Evolutionary conservation across 2,888 invertebrate species (phyloP).

Genomic region (Calliopum simillimum): DNA sequence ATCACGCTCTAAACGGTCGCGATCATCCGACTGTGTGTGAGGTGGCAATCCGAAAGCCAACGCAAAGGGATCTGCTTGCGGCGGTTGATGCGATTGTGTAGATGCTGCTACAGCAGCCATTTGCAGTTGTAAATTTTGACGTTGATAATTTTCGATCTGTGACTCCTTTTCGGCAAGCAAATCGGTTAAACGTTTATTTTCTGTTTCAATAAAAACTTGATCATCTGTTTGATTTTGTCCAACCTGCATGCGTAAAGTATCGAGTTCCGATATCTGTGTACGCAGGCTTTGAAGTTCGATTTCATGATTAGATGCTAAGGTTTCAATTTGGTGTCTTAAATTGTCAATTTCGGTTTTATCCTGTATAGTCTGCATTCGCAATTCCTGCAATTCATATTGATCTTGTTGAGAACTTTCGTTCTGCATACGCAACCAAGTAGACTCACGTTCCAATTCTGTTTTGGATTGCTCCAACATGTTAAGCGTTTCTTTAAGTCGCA

Average conservation of each 20-base stretch:
- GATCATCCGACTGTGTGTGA: conserved; percentile 18
- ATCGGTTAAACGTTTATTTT: conserved; percentile 72
- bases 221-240: conserved; percentile 68
- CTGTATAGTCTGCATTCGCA: conserved; percentile 65
- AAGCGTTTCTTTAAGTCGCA: conserved; percentile 58
- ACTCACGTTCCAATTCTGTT: conserved; percentile 59
- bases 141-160: conserved; percentile 67
- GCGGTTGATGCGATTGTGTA: conserved; percentile 19
- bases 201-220: conserved; percentile 68
- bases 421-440: conserved; percentile 62
- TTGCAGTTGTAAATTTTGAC: conserved; percentile 63
- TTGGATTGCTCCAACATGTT: conserved; percentile 59
- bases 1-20: conserved; percentile 43
- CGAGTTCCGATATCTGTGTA: conserved; percentile 63
- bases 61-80: conserved; percentile 42
- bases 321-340: conserved; percentile 63
- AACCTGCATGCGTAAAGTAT: conserved; percentile 62
- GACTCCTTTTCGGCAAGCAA: conserved; percentile 69
- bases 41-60: conserved; percentile 42
- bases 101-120: conserved; percentile 48
- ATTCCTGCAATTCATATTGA: conserved; percentile 62
- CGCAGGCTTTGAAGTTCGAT: conserved; percentile 62
- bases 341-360: conserved; percentile 68
- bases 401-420: conserved; percentile 64
- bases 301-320: conserved; percentile 63